Evolutionary conservation across 2,888 invertebrate genomes (phyloP).

Genomic region (Tubulanus polymorphus): DNA sequence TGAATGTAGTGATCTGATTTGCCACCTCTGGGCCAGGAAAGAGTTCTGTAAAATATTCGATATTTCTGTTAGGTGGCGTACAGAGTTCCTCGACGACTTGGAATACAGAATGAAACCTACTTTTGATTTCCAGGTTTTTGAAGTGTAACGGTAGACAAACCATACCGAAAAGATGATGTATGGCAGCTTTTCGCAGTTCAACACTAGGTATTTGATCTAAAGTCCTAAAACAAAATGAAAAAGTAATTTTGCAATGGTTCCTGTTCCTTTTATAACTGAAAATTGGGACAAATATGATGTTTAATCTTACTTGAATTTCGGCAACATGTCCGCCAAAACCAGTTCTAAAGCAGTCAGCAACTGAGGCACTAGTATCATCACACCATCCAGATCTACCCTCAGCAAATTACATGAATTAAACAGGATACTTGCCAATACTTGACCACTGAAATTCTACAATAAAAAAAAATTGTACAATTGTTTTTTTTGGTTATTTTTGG

Average conservation of each 20-base stretch:
- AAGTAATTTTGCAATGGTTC: too few species aligned
- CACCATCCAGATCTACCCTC: slow-evolving; percentile 86
- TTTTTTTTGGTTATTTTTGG: too few species aligned
- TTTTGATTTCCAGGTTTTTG: slow-evolving; percentile 57
- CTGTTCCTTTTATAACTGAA: too few species aligned
- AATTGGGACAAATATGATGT: not conserved
- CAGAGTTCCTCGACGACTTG: too few species aligned
- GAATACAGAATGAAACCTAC: slow-evolving; percentile 46
- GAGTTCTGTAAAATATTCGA: slow-evolving; percentile 32
- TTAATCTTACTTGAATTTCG: slow-evolving; percentile 64
- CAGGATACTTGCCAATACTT: slow-evolving; percentile 82
- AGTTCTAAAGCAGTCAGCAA: slow-evolving; percentile 86
- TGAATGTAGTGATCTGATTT: slow-evolving; percentile 37
- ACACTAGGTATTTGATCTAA: slow-evolving; percentile 44
- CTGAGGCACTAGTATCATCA: slow-evolving; percentile 83
- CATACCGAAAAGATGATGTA: slow-evolving; percentile 85
- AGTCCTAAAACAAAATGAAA: slow-evolving; percentile 24
- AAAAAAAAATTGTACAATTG: too few species aligned
- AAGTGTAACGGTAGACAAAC: slow-evolving; percentile 91
- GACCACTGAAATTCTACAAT: slow-evolving; percentile 41
- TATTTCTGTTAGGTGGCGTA: too few species aligned
- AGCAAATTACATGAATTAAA: slow-evolving; percentile 67
- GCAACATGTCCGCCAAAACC: slow-evolving; percentile 78
- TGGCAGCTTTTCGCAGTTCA: slow-evolving; percentile 81
- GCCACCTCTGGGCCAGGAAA: slow-evolving; percentile 25